Percentiles rank a stretch among this genome's conserved stretches.
These are phyloP conservation scores for Phyllotreta cruciferae DNA, from an alignment of 2,888 invertebrate species.

Conservation along the genomic window DNA sequence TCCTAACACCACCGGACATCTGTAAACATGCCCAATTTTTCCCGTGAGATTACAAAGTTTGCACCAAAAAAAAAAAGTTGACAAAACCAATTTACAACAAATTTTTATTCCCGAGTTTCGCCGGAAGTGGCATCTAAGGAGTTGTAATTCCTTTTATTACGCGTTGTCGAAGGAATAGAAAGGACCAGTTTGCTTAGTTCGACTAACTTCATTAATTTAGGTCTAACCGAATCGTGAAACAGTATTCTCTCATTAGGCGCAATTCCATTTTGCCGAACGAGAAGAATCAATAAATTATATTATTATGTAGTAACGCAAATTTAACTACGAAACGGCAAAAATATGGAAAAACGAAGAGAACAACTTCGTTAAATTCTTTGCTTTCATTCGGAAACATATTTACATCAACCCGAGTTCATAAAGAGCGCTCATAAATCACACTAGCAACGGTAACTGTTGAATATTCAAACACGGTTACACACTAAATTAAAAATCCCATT, in stretches of 20 bases:
- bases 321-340: neutral
- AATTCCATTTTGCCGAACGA: too few species aligned
- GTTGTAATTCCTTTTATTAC: conserved; percentile 33
- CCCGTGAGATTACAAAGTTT: conserved; percentile 42
- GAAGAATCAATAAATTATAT: too few species aligned
- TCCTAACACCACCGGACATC: conserved; percentile 31
- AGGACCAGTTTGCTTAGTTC: conserved; percentile 13
- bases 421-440: conserved; percentile 27
- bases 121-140: conserved; percentile 34
- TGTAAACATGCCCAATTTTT: conserved; percentile 41
- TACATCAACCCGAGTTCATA: conserved; percentile 24
- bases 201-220: conserved; percentile 7
- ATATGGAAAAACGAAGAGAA: conserved; percentile 10
- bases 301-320: neutral
- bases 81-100: conserved; percentile 46
- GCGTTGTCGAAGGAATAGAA: conserved; percentile 19
- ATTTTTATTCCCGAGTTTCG: conserved; percentile 40
- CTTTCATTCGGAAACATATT: conserved; percentile 21
- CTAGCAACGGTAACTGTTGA: conserved; percentile 21
- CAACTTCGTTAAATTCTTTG: conserved; percentile 21
- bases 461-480: conserved; percentile 26
- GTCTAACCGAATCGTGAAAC: conserved; percentile 11
- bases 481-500: conserved; percentile 28
- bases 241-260: too few species aligned
- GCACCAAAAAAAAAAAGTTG: conserved; percentile 41